These are phyloP conservation scores for Zeus faber DNA, from an alignment of 2,113 vertebrate species.

Conservation along the genomic window DNA sequence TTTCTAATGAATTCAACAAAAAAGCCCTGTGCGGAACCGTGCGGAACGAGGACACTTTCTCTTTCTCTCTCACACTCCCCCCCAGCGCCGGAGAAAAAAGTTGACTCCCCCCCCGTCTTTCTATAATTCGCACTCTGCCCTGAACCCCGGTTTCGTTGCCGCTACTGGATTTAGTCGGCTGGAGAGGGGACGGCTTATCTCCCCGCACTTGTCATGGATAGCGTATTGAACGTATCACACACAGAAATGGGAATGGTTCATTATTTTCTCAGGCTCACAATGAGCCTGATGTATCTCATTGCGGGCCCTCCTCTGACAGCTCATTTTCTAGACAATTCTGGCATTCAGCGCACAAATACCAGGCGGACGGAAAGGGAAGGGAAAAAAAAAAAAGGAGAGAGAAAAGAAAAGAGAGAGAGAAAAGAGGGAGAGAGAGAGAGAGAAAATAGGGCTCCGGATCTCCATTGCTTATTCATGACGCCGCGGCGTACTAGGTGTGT, in stretches of 20 bases:
- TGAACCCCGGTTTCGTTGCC: conserved; percentile 52
- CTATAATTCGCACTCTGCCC: conserved; percentile 24
- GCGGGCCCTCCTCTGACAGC: conserved; percentile 71
- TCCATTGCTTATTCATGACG: conserved; percentile 78
- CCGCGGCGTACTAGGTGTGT: conserved; percentile 71
- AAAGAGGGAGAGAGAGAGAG: conserved; percentile 44
- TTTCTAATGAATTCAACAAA: too few relatives aligned
- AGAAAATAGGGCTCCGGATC: conserved; percentile 65
- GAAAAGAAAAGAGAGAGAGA: conserved; percentile 25
- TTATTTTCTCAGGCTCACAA: conserved; percentile 73
- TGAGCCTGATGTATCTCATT: conserved; percentile 74
- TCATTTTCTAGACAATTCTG: conserved; percentile 77
- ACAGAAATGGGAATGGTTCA: conserved; percentile 69
- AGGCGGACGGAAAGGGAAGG: conserved; percentile 38
- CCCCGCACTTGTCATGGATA: conserved; percentile 71
- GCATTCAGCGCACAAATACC: conserved; percentile 63
- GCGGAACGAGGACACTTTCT: too few relatives aligned
- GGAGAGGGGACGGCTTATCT: conserved; percentile 68
- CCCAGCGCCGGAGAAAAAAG: too few relatives aligned
- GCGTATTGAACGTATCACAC: conserved; percentile 71
- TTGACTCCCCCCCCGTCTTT: too few relatives aligned
- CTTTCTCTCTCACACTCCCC: too few relatives aligned
- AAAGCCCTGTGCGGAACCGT: too few relatives aligned
- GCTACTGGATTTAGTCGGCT: conserved; percentile 70
- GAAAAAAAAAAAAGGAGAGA: conserved; percentile 33